Conservation (phyloP, 2,797 vertebrate genomes). For the Notolepis coatsorum region DNA sequence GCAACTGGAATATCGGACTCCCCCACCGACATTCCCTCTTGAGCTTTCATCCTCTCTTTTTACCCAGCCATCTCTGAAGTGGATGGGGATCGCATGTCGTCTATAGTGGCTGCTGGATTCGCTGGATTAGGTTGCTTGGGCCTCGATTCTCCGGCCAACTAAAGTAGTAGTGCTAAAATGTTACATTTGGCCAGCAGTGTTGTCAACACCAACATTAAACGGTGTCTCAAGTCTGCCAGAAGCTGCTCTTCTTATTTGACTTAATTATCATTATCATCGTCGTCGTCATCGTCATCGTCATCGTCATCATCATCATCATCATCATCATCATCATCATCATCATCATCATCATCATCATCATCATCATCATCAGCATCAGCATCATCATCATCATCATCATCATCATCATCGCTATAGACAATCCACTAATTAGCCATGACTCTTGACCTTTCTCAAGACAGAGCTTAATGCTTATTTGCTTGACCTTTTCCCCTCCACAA, state of each 20-base stretch:
- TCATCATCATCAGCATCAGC: neutral
- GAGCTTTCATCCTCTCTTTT: constrained; percentile 33
- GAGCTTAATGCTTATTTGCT: neutral
- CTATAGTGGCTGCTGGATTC: constrained; percentile 22
- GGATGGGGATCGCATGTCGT: constrained; percentile 36
- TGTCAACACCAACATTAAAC: neutral
- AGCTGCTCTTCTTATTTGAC: neutral
- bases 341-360: neutral
- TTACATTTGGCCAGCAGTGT: constrained; percentile 18
- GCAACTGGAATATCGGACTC: constrained; percentile 28
- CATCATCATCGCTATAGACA: neutral
- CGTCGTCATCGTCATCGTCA: neutral
- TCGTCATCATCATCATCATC: neutral
- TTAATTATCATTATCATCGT: constrained; percentile 4
- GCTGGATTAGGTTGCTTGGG: constrained; percentile 33
- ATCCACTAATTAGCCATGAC: neutral
- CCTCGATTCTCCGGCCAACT: constrained; percentile 17
- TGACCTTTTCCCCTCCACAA: neutral
- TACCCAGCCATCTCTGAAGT: constrained; percentile 14
- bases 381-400: neutral
- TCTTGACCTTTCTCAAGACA: neutral
- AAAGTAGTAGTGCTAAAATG: constrained; percentile 18
- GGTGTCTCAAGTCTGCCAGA: neutral
- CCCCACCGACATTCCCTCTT: constrained; percentile 1
- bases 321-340: neutral